Base-by-base conservation (phyloP, 1,140 invertebrate genomes). In the Manduca sexta region DNA sequence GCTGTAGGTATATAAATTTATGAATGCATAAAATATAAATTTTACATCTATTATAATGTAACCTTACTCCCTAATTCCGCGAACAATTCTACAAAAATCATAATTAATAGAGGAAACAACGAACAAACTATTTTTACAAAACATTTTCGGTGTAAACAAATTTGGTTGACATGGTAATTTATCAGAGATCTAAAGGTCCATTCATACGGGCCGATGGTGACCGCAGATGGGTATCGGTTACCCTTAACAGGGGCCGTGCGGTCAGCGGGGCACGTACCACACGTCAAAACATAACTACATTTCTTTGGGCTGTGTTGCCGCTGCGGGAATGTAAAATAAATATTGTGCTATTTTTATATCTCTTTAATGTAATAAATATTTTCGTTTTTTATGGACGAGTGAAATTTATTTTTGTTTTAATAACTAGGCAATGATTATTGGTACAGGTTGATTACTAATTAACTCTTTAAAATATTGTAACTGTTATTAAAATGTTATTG, bases 111-210 rank as follows among this genome's bases (percentile, higher is more conserved):
- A 40, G 38, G 38, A 40, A 40, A 40, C 0, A 17, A 3, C 15
- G 4, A 8, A 8, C 21, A 26, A 26, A 26, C 4, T 38, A 15
- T 18, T 40, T 12, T 34, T 18, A 40, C 16, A 18, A 18, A 40
- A 40, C n/a, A 40, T 40, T 40, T 40, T 18, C 38, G 10, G 15
- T 18, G 38, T 26, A 40, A 40, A 18, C 38, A 18, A 40, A 40
- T 40, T 40, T 40, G 38, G 38, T 18, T 18, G 38, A 45, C 29
- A 12, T 31, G n/a, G 13, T 48, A 41, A 57, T 52, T 51, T 56
- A 57, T 57, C 49, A 45, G 17, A 3, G 14, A 56, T 49, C 49
- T 38, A 42, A 52, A 50, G 46, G 45, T 45, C 45, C 55, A 49
- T 57, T 51, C 48, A 56, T 43, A 45, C 46, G 17, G 15, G 8